Evolutionary conservation across 2,888 invertebrate species (phyloP).

Genomic region (Leucozona laternaria): DNA sequence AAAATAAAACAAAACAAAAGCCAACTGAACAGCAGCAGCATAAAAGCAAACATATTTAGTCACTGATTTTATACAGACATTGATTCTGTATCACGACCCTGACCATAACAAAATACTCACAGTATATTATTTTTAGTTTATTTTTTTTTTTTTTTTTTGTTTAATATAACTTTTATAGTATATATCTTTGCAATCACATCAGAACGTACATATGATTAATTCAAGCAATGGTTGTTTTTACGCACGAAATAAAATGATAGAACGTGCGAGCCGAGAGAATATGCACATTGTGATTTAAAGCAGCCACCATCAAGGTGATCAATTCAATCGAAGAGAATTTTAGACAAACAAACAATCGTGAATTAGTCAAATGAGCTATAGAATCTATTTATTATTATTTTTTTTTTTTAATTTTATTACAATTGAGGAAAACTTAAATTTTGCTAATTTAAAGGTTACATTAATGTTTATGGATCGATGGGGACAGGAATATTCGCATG

Average conservation of each 20-base stretch:
- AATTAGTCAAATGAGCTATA: slow-evolving; percentile 21
- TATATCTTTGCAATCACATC: not conserved
- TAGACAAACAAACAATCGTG: slow-evolving; percentile 20
- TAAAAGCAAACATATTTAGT: slow-evolving; percentile 10
- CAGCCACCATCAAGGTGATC: slow-evolving; percentile 56
- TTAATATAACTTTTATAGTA: not conserved
- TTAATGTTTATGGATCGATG: not conserved
- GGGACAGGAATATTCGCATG: no score
- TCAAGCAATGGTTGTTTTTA: slow-evolving; percentile 17
- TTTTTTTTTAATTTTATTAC: not conserved
- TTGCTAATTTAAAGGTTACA: not conserved
- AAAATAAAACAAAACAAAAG: slow-evolving; percentile 35
- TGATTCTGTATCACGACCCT: slow-evolving; percentile 66
- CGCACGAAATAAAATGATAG: slow-evolving; percentile 35
- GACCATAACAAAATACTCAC: slow-evolving; percentile 63
- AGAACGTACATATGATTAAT: no score
- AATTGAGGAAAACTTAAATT: not conserved
- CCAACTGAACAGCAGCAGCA: slow-evolving; percentile 25
- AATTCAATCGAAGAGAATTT: slow-evolving; percentile 26
- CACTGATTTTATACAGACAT: slow-evolving; percentile 36
- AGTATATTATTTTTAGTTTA: slow-evolving; percentile 38
- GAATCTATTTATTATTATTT: not conserved
- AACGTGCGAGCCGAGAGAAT: slow-evolving; percentile 26
- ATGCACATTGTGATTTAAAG: slow-evolving; percentile 45
- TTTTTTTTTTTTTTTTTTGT: slow-evolving; percentile 16